These are phyloP conservation scores for Diarsia mendica DNA, from an alignment of 2,888 invertebrate genomes.

Conservation along the genomic window DNA sequence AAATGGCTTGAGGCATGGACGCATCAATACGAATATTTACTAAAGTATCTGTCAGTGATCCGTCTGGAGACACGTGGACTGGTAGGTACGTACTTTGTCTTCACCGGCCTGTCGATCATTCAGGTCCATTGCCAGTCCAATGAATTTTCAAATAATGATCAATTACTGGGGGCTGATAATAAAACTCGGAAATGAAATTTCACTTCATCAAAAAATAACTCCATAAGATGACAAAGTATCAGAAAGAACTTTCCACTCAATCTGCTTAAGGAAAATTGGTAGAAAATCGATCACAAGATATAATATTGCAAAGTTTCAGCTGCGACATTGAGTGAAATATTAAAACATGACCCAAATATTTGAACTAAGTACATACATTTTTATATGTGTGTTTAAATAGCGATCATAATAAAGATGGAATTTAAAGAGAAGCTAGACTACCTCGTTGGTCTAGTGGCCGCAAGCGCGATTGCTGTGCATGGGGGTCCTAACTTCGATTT, in stretches of 20 bases:
- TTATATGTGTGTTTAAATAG: not conserved
- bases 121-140: not conserved
- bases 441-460: too few relatives aligned
- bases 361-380: not conserved
- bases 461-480: too few relatives aligned
- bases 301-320: not conserved
- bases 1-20: not conserved
- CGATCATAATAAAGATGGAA: not conserved
- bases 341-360: not conserved
- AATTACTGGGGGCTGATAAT: slow-evolving; percentile 9
- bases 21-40: not conserved
- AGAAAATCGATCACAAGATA: slow-evolving; percentile 25
- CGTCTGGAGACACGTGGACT: not conserved
- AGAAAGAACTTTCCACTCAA: slow-evolving; percentile 17
- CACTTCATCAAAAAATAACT: not conserved
- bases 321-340: not conserved
- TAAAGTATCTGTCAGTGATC: not conserved
- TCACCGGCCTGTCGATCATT: not conserved
- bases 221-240: not conserved
- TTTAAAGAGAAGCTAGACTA: not conserved
- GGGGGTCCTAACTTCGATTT: too few relatives aligned
- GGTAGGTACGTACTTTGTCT: not conserved
- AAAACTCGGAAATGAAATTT: slow-evolving; percentile 5
- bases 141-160: not conserved
- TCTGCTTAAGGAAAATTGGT: not conserved